phyloP scores from a whole-genome alignment of 2,113 vertebrate species.

The Poeciliopsis occidentalis region DNA sequence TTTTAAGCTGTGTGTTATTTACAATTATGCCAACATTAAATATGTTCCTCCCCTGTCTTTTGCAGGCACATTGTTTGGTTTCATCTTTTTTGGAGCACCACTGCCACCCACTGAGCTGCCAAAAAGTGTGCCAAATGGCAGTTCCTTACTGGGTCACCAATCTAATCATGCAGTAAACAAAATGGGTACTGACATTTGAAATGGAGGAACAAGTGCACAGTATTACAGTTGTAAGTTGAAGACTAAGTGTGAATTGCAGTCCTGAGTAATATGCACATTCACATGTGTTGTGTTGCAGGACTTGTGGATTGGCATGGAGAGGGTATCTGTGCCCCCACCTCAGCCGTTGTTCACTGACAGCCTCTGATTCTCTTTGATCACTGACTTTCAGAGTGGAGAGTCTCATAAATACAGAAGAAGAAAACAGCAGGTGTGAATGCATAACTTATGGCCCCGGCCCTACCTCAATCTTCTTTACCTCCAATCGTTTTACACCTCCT shows the following conservation, averaged over 20 bases:
- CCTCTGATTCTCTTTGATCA: slow-evolving; percentile 71
- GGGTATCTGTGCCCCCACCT: slow-evolving; percentile 19
- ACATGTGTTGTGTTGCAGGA: slow-evolving; percentile 8
- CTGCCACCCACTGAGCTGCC: slow-evolving; percentile 7
- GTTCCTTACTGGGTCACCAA: background rate
- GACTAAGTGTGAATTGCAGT: background rate
- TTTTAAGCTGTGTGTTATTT: background rate
- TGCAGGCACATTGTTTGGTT: background rate
- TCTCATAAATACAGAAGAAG: slow-evolving; percentile 65
- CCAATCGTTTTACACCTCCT: slow-evolving; percentile 42
- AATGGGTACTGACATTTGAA: background rate
- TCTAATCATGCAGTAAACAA: background rate
- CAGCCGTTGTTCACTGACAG: slow-evolving; percentile 19
- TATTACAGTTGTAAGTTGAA: too few species aligned
- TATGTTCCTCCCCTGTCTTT: background rate
- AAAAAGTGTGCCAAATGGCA: background rate
- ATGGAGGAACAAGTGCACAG: background rate
- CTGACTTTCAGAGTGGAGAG: slow-evolving; percentile 57
- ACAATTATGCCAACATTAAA: background rate
- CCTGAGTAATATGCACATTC: background rate
- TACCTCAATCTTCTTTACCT: slow-evolving; percentile 61
- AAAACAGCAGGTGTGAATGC: slow-evolving; percentile 67
- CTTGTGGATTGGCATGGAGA: slow-evolving; percentile 1
- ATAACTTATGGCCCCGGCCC: slow-evolving; percentile 60
- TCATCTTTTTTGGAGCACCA: background rate